Percentiles rank a stretch among this genome's conserved stretches.
Evolutionary conservation across 2,113 vertebrate genomes (phyloP).

Genomic region (Podarcis raffonei): DNA sequence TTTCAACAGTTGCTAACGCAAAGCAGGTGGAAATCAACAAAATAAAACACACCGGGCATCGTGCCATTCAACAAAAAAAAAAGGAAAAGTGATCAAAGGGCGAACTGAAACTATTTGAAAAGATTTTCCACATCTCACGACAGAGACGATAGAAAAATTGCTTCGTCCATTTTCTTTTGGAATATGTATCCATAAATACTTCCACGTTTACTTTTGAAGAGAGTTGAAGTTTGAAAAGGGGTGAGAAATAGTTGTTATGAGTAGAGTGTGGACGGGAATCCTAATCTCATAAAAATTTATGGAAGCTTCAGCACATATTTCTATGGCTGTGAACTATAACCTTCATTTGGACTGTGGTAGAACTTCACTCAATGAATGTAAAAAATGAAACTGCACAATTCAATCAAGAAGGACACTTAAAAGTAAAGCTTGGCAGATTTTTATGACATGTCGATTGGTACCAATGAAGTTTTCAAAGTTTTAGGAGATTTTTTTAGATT

Average conservation of each 20-base stretch:
- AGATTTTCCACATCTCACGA: background rate
- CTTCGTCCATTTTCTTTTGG: background rate
- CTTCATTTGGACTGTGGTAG: background rate
- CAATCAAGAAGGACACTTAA: background rate
- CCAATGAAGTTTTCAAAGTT: no score
- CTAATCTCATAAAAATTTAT: background rate
- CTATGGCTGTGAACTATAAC: background rate
- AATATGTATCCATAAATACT: background rate
- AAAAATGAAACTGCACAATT: background rate
- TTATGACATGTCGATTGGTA: no score
- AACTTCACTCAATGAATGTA: background rate
- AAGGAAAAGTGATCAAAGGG: no score
- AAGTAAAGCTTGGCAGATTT: no score
- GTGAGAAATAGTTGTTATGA: background rate
- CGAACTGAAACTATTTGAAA: background rate
- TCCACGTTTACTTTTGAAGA: background rate
- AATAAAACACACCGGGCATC: constrained; percentile 28
- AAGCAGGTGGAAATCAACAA: constrained; percentile 52
- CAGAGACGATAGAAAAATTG: background rate
- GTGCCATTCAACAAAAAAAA: background rate
- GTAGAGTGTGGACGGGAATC: no score
- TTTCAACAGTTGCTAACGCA: constrained; percentile 39
- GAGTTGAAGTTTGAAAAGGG: background rate
- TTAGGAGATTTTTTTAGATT: no score
- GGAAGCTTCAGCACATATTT: background rate